Base-by-base conservation (phyloP, 2,797 vertebrate species). In the Sebastes vulpes region DNA sequence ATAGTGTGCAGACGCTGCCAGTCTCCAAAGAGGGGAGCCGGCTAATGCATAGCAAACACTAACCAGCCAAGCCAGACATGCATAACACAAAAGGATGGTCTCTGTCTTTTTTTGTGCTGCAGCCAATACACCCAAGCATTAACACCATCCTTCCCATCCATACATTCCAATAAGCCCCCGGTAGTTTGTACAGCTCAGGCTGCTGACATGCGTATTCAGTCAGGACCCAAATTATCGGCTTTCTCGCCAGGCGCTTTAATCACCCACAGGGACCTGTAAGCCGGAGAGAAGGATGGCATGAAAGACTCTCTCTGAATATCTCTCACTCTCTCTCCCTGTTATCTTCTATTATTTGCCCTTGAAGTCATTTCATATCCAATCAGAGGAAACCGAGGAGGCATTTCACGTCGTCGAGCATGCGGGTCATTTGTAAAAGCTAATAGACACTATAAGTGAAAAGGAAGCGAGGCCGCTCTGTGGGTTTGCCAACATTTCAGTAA, bases 31-130 rank as follows among this genome's bases (percentile, higher is more conserved):
- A 93, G 75, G 58, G 88, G 82, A 86, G 84, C 38, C 21, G 20
- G 66, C 83, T 93, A 89, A 95, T 92, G 87, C 86, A 92, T 90
- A 90, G 88, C 89, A 94, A 94, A 93, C 84, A 92, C 86, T 80
- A 89, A 82, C 66, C 88, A 84, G 79, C 69, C 82, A 64, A 89
- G 75, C 66, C 82, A 79, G 83, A 87, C 89, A 86, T 88, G 87
- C 80, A 86, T 83, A 89, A 91, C 88, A 86, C 71, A 89, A 87
- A 90, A 85, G 60, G 64, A 87, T 82, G 74, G 65, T 77, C 53
- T 77, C 38, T 77, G 28, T 9, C 20, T 48, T 54, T 68, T 66
- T 66, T 71, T 69, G 68, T 74, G 35, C 48, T 69, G 71, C 20
- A n/a, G 76, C 81, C 84, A 90, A 79, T 81, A 76, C 72, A 74